Evolutionary conservation across 2,888 invertebrate species (phyloP), one percentile per base, ranked within the genome.

Genomic region (Agrilus cyanescens): DNA sequence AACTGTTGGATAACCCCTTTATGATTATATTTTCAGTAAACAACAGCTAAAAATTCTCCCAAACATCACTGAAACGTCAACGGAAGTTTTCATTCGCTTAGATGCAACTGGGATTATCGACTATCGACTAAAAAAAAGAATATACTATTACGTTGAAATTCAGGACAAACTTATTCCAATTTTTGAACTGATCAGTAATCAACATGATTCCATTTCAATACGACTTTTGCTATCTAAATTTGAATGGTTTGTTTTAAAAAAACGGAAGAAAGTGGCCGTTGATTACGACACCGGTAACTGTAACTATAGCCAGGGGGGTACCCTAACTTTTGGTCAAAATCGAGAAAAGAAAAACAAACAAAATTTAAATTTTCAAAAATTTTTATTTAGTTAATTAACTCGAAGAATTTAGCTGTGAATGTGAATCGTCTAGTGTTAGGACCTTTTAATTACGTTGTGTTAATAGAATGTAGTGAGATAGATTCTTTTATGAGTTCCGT

Each of bases 181-280:
- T 32, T 12, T 14, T 15, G 39, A 39, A 12, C 32, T 39, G 32
- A 18, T 39, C 16, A 32, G 15, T 32, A 16, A 16, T 6, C 12
- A 10, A 12, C 39, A 39, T 5, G 32, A 39, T 39, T 32, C 39
- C 6, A 33, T 7, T 13, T 18, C 31, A 3, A 39, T 39, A 4
- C 12, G 32, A 8, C 12, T 18, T 12, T 39, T 32, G 39, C 31
- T 39, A 16, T 32, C 16, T 18, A 12, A 32, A 13, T 39, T 39
- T 32, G 20, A 32, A 32, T 39, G 33, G 18, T 39, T n/a, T 32
- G 14, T 18, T 10, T 18, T 39, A n/a, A 32, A 32, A 16, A 14
- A 39, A 39, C 32, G 8, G 20, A 10, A 32, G 32, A 16, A 39
- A 39, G 10, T 39, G 39, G 39, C 39, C 39, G 4, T 10, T 16